Percentiles rank a stretch among this genome's conserved stretches.
Conservation (phyloP, 2,888 invertebrate species). For the Polymixis flavicincta region DNA sequence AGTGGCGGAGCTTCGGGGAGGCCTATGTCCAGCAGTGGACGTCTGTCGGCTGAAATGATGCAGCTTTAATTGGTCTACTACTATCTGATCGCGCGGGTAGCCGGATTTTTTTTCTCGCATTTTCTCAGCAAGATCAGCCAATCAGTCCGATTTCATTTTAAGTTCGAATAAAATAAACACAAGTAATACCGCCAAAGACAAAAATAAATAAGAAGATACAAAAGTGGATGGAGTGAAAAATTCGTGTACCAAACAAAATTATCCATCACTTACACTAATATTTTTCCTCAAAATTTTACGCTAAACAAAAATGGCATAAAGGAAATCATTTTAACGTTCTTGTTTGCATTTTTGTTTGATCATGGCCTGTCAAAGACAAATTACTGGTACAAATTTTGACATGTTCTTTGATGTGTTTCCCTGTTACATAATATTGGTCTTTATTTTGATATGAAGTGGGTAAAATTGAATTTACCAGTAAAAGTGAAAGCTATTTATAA, state of each 20-base stretch:
- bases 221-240: neutral
- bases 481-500: slow-evolving; percentile 22
- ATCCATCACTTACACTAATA: slow-evolving; percentile 2
- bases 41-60: no score
- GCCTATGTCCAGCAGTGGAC: no score
- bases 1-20: no score
- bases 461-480: slow-evolving; percentile 48
- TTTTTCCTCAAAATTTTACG: neutral
- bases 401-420: slow-evolving; percentile 51
- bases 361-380: slow-evolving; percentile 52
- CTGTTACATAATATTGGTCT: slow-evolving; percentile 35
- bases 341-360: slow-evolving; percentile 57
- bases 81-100: neutral
- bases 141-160: no score
- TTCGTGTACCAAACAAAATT: slow-evolving; percentile 7
- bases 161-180: neutral
- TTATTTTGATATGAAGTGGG: slow-evolving; percentile 50
- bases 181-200: neutral
- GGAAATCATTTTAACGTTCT: slow-evolving; percentile 31
- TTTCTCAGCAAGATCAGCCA: neutral
- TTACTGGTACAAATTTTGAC: slow-evolving; percentile 42
- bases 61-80: neutral
- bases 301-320: slow-evolving; percentile 19
- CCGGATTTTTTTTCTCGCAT: neutral
- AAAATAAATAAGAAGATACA: neutral